Evolutionary conservation across 2,797 vertebrate genomes (phyloP).

Genomic region (Rhinogobio ventralis): DNA sequence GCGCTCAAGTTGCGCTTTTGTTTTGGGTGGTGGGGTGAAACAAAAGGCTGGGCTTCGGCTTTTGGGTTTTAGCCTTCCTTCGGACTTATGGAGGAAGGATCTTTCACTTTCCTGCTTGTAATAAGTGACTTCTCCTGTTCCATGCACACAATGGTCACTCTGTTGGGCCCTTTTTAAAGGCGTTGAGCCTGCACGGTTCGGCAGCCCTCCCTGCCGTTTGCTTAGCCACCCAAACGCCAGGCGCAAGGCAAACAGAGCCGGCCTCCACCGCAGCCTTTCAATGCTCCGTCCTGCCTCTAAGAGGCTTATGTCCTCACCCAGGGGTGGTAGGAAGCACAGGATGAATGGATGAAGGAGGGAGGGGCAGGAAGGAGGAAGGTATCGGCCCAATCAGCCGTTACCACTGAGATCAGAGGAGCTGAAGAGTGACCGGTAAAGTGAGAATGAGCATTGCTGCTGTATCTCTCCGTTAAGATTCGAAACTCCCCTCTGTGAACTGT

Average conservation of each 20-base stretch:
- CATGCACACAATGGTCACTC: slow-evolving; percentile 71
- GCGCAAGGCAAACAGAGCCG: slow-evolving; percentile 56
- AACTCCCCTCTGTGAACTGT: slow-evolving; percentile 15
- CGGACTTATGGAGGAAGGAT: slow-evolving; percentile 67
- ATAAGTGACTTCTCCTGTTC: slow-evolving; percentile 73
- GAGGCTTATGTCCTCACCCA: slow-evolving; percentile 72
- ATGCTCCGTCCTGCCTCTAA: slow-evolving; percentile 61
- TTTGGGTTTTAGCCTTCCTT: slow-evolving; percentile 65
- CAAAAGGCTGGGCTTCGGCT: slow-evolving; percentile 61
- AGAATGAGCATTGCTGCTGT: slow-evolving; percentile 5
- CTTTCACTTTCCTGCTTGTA: slow-evolving; percentile 72
- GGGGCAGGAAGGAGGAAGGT: slow-evolving; percentile 72
- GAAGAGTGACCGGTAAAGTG: slow-evolving; percentile 14
- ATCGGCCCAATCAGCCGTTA: slow-evolving; percentile 64
- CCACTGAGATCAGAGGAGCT: slow-evolving; percentile 64
- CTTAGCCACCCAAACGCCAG: slow-evolving; percentile 69
- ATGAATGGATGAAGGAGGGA: slow-evolving; percentile 61
- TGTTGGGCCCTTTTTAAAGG: slow-evolving; percentile 67
- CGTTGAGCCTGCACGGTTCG: slow-evolving; percentile 53
- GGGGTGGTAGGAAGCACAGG: slow-evolving; percentile 62
- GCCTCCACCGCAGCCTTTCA: slow-evolving; percentile 50
- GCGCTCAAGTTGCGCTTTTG: slow-evolving; percentile 66
- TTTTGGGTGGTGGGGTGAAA: slow-evolving; percentile 65
- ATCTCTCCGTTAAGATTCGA: neutral
- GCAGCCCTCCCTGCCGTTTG: slow-evolving; percentile 63